phyloP scores from a whole-genome alignment of 2,113 vertebrate genomes.

The Seriola quinqueradiata region DNA sequence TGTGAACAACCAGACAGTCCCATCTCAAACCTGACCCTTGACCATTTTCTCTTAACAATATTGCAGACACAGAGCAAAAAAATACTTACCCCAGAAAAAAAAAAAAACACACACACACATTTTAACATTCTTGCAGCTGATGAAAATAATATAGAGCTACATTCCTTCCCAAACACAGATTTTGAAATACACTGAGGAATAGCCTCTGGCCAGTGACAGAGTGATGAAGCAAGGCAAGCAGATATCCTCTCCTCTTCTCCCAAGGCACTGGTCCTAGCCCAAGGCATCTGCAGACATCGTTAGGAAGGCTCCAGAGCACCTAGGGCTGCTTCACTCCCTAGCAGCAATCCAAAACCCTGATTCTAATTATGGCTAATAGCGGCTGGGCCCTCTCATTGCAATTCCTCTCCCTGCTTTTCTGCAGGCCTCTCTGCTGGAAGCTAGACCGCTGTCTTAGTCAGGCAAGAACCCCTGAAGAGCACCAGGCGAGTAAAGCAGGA shows the following conservation, averaged over 20 bases:
- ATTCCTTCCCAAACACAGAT: slow-evolving; percentile 25
- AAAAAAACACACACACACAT: neutral
- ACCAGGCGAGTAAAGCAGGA: slow-evolving; percentile 41
- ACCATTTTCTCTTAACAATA: slow-evolving; percentile 11
- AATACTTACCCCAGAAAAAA: slow-evolving; percentile 7
- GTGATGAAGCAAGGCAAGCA: slow-evolving; percentile 60
- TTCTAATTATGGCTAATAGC: slow-evolving; percentile 79
- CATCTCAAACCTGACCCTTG: neutral
- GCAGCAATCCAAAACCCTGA: slow-evolving; percentile 60
- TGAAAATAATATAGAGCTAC: slow-evolving; percentile 15
- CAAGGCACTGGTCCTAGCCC: slow-evolving; percentile 51
- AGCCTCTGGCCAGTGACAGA: slow-evolving; percentile 58
- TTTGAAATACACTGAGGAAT: slow-evolving; percentile 55
- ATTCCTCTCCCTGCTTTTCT: slow-evolving; percentile 45
- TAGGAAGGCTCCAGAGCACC: slow-evolving; percentile 54
- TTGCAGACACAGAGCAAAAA: neutral
- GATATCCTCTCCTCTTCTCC: slow-evolving; percentile 51
- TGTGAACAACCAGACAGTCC: neutral
- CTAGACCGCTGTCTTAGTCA: slow-evolving; percentile 61
- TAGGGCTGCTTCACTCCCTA: slow-evolving; percentile 45
- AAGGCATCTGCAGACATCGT: slow-evolving; percentile 59
- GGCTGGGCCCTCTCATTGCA: slow-evolving; percentile 49
- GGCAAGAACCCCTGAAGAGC: slow-evolving; percentile 61
- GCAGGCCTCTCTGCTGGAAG: slow-evolving; percentile 61
- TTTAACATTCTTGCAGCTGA: slow-evolving; percentile 13